Conservation (phyloP, 2,113 vertebrate genomes). For the Heloderma charlesbogerti region DNA sequence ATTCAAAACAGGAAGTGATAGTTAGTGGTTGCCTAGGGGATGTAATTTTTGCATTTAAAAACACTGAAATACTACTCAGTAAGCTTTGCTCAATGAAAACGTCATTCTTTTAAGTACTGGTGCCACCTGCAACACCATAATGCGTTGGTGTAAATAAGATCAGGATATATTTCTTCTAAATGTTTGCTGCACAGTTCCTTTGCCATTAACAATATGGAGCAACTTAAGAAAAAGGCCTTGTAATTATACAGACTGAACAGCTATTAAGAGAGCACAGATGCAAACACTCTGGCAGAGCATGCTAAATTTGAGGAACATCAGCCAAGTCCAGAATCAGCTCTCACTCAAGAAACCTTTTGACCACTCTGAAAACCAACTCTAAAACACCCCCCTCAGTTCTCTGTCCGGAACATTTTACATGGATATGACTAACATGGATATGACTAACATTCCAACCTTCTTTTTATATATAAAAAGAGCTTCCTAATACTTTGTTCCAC, state of each 20-base stretch:
- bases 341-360: not conserved
- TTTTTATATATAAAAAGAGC: no score
- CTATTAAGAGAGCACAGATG: not conserved
- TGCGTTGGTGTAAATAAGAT: conserved; percentile 4
- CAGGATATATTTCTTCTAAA: conserved; percentile 23
- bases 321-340: not conserved
- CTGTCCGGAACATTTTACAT: not conserved
- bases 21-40: conserved; percentile 41
- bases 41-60: conserved; percentile 41
- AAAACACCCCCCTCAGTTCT: not conserved
- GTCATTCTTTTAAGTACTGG: not conserved
- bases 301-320: not conserved
- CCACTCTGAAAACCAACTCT: not conserved
- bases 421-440: not conserved
- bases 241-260: not conserved
- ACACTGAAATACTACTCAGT: conserved; percentile 26
- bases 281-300: not conserved
- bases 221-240: conserved; percentile 19
- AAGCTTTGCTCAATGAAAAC: conserved; percentile 28
- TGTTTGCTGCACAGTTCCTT: conserved; percentile 8
- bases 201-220: conserved; percentile 28
- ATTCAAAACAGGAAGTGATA: conserved; percentile 43
- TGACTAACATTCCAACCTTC: no score
- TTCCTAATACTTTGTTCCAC: no score
- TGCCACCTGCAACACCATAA: conserved; percentile 32